Evolutionary conservation across 2,113 vertebrate species (phyloP).

Genomic region (Myrmophylax atrothorax): DNA sequence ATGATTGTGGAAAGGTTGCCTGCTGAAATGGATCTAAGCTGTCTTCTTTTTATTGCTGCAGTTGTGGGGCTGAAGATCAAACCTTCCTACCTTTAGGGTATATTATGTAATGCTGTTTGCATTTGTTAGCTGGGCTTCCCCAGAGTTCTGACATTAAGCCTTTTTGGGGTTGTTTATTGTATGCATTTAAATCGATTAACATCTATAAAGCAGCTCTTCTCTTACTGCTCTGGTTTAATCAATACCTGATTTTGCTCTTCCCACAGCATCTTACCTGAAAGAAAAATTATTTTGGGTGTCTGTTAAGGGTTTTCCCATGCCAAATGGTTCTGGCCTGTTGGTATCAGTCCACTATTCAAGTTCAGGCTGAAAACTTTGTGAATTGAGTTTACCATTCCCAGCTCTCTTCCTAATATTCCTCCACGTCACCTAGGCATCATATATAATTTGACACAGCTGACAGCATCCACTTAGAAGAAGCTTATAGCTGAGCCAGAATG

Average conservation of each 20-base stretch:
- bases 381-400: background rate
- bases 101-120: background rate
- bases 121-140: background rate
- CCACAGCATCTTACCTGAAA: background rate
- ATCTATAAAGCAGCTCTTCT: background rate
- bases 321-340: background rate
- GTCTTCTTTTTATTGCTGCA: conserved; percentile 58
- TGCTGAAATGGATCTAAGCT: conserved; percentile 52
- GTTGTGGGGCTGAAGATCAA: conserved; percentile 73
- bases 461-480: conserved; percentile 37
- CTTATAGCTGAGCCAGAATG: background rate
- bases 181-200: background rate
- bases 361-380: conserved; percentile 28
- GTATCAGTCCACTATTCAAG: background rate
- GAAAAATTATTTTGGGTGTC: background rate
- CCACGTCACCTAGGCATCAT: background rate
- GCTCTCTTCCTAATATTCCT: conserved; percentile 1
- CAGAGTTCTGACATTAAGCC: background rate
- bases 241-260: background rate
- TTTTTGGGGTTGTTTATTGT: background rate
- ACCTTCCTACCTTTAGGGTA: conserved; percentile 35
- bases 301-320: background rate
- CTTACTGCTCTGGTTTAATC: background rate
- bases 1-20: conserved; percentile 71
- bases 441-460: conserved; percentile 53